Evolutionary conservation across 2,797 vertebrate genomes (phyloP).

Genomic region (Ficedula albicollis): DNA sequence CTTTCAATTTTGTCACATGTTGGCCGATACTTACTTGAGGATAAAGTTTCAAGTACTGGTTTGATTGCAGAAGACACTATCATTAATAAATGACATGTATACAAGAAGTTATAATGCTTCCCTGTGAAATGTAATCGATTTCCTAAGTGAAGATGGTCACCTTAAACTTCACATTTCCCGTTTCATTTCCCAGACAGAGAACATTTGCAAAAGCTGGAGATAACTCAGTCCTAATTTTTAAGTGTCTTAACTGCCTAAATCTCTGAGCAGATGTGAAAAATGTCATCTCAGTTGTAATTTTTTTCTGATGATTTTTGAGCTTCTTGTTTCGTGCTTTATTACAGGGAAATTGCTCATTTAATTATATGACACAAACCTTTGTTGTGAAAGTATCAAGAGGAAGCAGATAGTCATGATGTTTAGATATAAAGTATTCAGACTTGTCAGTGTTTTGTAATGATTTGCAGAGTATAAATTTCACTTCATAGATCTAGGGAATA

Average conservation of each 20-base stretch:
- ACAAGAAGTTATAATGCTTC: neutral
- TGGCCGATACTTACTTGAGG: neutral
- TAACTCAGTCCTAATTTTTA: neutral
- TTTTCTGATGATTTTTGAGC: neutral
- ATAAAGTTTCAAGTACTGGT: neutral
- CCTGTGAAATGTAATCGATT: neutral
- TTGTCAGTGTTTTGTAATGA: neutral
- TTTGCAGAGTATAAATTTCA: constrained; percentile 29
- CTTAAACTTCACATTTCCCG: neutral
- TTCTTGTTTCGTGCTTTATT: neutral
- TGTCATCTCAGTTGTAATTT: neutral
- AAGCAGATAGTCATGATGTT: neutral
- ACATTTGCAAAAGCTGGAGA: neutral
- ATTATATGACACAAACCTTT: neutral
- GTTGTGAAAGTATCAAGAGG: neutral
- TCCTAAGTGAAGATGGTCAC: neutral
- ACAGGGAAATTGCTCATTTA: constrained; percentile 7
- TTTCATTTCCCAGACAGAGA: neutral
- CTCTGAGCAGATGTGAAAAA: constrained; percentile 7
- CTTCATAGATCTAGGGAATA: neutral
- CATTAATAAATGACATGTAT: neutral
- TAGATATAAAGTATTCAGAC: neutral
- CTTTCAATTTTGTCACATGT: neutral
- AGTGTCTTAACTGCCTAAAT: neutral
- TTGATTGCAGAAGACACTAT: neutral